phyloP scores from a whole-genome alignment of 1,140 invertebrate genomes.

The Hyphantria cunea region DNA sequence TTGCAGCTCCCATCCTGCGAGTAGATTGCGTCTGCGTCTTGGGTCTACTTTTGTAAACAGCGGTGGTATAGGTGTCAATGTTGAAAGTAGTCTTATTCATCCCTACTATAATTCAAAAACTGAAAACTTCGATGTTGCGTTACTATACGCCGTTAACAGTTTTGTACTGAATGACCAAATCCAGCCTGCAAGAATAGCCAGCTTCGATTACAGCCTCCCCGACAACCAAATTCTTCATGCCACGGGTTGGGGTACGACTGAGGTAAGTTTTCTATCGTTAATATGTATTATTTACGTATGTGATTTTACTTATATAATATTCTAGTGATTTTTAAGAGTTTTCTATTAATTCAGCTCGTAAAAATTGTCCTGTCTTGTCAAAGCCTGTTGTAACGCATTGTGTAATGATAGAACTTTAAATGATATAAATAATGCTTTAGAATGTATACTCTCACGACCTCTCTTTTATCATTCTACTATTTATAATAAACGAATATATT shows the following conservation, averaged over 20 bases:
- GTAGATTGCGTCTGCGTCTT: neutral
- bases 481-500: no score
- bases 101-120: neutral
- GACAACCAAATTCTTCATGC: neutral
- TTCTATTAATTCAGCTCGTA: no score
- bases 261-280: neutral
- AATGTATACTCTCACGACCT: no score
- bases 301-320: neutral
- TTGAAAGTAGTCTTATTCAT: neutral
- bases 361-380: no score
- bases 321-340: no score
- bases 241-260: neutral
- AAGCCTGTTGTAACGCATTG: no score
- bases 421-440: no score
- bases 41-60: neutral
- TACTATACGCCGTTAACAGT: neutral
- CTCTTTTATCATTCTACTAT: no score
- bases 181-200: neutral
- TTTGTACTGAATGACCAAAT: neutral
- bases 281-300: no score
- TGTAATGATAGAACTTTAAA: no score
- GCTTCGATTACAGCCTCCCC: neutral
- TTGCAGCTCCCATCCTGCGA: no score
- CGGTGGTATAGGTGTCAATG: neutral
- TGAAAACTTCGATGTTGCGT: neutral